These are phyloP conservation scores for Polyodon spathula DNA, from an alignment of 2,113 vertebrate genomes.

Conservation along the genomic window DNA sequence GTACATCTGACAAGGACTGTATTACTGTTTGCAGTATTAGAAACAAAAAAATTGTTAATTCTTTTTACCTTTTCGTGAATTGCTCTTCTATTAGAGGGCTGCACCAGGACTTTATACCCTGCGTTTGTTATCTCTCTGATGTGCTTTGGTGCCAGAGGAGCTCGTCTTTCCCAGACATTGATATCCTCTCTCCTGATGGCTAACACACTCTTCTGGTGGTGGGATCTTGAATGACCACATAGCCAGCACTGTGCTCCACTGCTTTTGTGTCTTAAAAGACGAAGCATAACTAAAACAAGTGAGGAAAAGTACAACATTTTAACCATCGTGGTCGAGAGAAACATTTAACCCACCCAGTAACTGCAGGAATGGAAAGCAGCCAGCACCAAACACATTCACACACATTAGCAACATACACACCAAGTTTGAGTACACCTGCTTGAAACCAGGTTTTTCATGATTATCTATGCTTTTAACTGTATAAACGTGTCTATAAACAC, in stretches of 20 bases:
- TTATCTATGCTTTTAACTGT: too few relatives aligned
- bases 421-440: too few relatives aligned
- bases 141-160: constrained; percentile 84
- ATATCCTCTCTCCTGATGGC: constrained; percentile 87
- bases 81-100: constrained; percentile 85
- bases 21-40: too few relatives aligned
- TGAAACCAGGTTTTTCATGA: too few relatives aligned
- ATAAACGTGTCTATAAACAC: too few relatives aligned
- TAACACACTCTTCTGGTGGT: constrained; percentile 62
- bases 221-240: constrained; percentile 30
- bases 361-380: too few relatives aligned
- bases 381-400: too few relatives aligned
- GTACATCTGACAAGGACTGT: too few relatives aligned
- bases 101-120: constrained; percentile 86
- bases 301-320: too few relatives aligned
- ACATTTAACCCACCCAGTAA: too few relatives aligned
- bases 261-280: constrained; percentile 41
- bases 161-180: constrained; percentile 88
- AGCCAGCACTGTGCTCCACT: constrained; percentile 25
- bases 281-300: constrained; percentile 58
- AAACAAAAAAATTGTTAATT: not conserved
- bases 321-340: too few relatives aligned
- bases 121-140: constrained; percentile 77
- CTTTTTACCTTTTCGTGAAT: constrained; percentile 80
- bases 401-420: too few relatives aligned